Conservation (phyloP, 2,113 vertebrate genomes). For the Propithecus coquereli region DNA sequence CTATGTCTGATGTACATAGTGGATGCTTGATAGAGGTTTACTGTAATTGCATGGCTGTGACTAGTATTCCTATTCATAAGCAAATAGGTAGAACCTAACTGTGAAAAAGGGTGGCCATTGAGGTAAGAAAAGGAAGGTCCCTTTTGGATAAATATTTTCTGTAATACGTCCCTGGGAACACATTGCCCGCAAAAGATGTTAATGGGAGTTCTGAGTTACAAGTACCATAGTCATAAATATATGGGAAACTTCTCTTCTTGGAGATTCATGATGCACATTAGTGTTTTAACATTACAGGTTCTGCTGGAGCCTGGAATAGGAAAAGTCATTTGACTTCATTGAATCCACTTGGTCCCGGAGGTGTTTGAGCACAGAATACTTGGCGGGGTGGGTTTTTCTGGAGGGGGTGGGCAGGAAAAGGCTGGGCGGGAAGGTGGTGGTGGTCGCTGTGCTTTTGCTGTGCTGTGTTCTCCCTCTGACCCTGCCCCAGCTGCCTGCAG, state of each 20-base stretch:
- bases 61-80: not conserved
- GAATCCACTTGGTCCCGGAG: not conserved
- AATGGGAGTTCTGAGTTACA: conserved; percentile 63
- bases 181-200: conserved; percentile 46
- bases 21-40: not conserved
- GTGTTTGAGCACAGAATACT: not conserved
- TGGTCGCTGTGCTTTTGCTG: not conserved
- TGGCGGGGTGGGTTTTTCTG: not conserved
- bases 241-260: conserved; percentile 22
- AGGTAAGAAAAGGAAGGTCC: not conserved
- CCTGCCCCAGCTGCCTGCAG: no score
- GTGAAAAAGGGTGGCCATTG: not conserved
- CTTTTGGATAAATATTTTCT: conserved; percentile 39
- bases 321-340: conserved; percentile 42
- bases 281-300: conserved; percentile 33
- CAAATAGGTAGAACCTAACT: not conserved
- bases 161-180: conserved; percentile 50
- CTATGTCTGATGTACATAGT: not conserved
- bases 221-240: conserved; percentile 41
- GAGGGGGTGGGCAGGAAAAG: fast-evolving
- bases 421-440: not conserved
- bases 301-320: not conserved
- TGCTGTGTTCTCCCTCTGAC: not conserved
- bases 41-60: not conserved
- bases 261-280: conserved; percentile 45